Conservation (phyloP, 2,113 vertebrate genomes). For the Crocuta crocuta region DNA sequence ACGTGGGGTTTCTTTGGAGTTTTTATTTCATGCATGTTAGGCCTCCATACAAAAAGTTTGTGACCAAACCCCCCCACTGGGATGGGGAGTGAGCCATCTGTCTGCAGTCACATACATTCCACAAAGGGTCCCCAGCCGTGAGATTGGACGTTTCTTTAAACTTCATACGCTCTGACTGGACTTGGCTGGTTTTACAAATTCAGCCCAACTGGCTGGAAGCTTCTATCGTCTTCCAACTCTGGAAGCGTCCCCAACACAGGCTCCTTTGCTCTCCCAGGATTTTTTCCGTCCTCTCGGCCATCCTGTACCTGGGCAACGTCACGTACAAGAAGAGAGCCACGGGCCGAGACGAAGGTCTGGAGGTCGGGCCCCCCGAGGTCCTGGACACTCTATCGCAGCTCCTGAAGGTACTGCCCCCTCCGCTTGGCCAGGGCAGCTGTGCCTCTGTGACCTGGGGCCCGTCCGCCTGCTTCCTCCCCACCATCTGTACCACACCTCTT, state of each 20-base stretch:
- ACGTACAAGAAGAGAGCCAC: conserved; percentile 94
- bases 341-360: conserved; percentile 96
- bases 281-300: conserved; percentile 97
- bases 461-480: background rate
- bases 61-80: background rate
- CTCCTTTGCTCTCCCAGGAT: conserved; percentile 89
- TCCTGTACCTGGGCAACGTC: conserved; percentile 97
- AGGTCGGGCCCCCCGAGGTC: conserved; percentile 95
- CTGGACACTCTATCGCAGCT: conserved; percentile 95
- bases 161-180: fast-evolving
- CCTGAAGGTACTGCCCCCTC: conserved; percentile 89
- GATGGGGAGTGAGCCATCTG: fast-evolving
- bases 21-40: background rate
- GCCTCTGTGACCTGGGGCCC: background rate
- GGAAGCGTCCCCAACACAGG: background rate
- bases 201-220: background rate
- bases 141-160: fast-evolving
- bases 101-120: background rate
- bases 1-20: background rate
- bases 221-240: fast-evolving
- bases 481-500: background rate
- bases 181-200: background rate
- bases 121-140: fast-evolving
- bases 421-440: fast-evolving
- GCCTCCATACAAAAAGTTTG: background rate